Conservation (phyloP, 2,797 vertebrate species). For the Sebastes trivittatus region DNA sequence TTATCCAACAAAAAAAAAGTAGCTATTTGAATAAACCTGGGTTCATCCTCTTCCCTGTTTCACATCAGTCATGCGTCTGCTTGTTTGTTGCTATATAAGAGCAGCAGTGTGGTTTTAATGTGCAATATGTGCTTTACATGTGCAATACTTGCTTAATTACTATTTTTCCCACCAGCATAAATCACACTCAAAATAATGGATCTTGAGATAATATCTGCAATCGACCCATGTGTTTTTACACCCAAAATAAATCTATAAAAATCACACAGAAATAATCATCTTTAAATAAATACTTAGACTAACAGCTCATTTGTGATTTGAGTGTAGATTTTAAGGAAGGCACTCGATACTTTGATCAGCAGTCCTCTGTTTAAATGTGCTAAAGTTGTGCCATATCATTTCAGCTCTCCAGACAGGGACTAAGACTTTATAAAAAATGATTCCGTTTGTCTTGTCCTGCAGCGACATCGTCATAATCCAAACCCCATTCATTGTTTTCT, state of each 20-base stretch:
- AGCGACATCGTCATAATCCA: neutral
- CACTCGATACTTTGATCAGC: conserved; percentile 41
- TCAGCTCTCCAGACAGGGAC: neutral
- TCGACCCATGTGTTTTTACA: neutral
- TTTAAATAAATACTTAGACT: conserved; percentile 43
- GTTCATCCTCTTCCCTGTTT: neutral
- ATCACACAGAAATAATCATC: conserved; percentile 19
- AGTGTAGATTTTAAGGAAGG: conserved; percentile 49
- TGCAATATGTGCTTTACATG: conserved; percentile 57
- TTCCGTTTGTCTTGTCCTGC: neutral
- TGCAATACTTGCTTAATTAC: conserved; percentile 54
- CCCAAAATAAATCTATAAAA: conserved; percentile 7
- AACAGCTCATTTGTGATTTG: conserved; percentile 14
- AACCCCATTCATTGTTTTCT: neutral
- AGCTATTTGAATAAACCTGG: conserved; percentile 12
- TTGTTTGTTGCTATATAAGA: neutral
- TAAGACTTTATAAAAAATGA: neutral
- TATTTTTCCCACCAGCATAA: neutral
- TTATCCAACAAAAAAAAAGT: conserved; percentile 16
- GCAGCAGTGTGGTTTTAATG: conserved; percentile 30
- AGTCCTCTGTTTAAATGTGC: conserved; percentile 30
- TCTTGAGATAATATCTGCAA: neutral
- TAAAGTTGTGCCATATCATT: neutral
- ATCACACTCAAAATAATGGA: neutral
- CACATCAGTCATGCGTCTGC: neutral